phyloP scores from a whole-genome alignment of 2,113 vertebrate genomes.

The Origma solitaria region DNA sequence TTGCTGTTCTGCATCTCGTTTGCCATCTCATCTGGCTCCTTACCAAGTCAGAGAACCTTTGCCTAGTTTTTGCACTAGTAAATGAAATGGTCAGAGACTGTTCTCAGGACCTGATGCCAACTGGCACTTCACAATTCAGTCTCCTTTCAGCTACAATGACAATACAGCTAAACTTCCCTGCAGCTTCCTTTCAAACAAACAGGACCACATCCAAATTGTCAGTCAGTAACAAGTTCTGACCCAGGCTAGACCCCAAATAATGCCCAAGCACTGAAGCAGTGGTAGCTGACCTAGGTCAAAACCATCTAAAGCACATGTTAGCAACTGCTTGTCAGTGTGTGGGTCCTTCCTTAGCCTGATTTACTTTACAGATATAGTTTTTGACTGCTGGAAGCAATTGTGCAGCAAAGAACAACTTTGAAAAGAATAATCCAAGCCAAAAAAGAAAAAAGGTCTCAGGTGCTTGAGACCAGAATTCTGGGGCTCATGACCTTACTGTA shows the following conservation, averaged over 20 bases:
- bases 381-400: neutral
- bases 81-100: neutral
- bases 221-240: neutral
- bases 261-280: neutral
- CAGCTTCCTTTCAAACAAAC: neutral
- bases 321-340: neutral
- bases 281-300: neutral
- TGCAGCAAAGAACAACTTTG: neutral
- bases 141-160: neutral
- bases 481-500: neutral
- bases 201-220: neutral
- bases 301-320: neutral
- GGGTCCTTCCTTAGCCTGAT: neutral
- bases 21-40: neutral
- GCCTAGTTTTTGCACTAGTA: neutral
- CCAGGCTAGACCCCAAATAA: neutral
- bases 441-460: neutral
- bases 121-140: neutral
- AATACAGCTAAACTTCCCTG: neutral
- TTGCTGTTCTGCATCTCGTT: neutral
- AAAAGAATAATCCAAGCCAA: neutral
- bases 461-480: neutral
- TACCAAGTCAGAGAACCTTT: neutral
- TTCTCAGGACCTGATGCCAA: neutral
- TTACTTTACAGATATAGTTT: neutral